Evolutionary conservation across 2,888 invertebrate genomes (phyloP), one percentile per base, ranked within the genome.

Genomic region (Aphodius sticticus): DNA sequence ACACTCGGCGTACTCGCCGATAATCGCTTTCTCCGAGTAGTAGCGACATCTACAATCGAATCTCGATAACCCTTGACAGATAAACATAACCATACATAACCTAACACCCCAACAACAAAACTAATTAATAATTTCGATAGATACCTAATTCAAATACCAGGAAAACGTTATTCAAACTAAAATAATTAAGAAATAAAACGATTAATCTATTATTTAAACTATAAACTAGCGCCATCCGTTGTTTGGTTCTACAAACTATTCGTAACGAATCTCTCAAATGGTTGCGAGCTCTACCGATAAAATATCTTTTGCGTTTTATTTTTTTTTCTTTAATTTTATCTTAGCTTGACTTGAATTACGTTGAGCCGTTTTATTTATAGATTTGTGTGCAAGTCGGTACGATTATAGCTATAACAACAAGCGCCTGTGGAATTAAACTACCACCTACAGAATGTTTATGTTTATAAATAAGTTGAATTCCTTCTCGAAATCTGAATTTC

Each of bases 221-320:
- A 26, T 26, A 26, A 26, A 26, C 26, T 12, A 53, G 53, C 53
- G 53, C 53, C 53, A 12, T 53, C 12, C 7, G 2, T 53, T 53
- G 12, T 53, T 53, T 53, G 26, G 26, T 26, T 26, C 26, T 26
- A 26, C 3, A 26, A 26, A 26, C 26, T 26, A 26, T 26, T 26
- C 26, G 26, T 26, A 26, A 26, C 3, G 26, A 26, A 26, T 26
- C 26, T 26, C 26, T 26, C 26, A 26, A 26, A 26, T 26, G 26
- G 2, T 26, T 26, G 26, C 53, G 53, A 53, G 9, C 4, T 9
- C 53, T 53, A 2, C 12, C 53, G 12, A 53, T 1, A 5, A 53
- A 53, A 53, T 53, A 53, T 53, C 53, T 53, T 53, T 53, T 53
- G 53, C 53, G 53, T 53, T 53, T 53, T 53, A 53, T 53, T 53